Evolutionary conservation across 2,888 invertebrate genomes (phyloP), one percentile per base, ranked within the genome.

Genomic region (Antitype chi): DNA sequence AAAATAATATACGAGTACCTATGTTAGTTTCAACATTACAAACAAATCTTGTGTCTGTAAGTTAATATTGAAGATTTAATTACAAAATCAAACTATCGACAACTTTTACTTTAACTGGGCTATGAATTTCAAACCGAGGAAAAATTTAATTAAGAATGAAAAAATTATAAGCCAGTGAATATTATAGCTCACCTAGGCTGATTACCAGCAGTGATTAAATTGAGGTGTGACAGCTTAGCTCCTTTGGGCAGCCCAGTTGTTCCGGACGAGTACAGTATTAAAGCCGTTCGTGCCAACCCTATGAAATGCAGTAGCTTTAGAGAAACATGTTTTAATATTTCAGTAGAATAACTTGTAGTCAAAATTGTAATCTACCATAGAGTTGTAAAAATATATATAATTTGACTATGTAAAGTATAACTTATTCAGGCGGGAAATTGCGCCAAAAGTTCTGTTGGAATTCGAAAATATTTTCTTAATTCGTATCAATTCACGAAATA

Each of bases 181-280:
- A 28, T 2, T 25, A 38, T 59, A 59, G 7, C 73, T 74, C 23
- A 95, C 95, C 84, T 67, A 67, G 90, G 87, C 87, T 93, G 93
- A 64, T 89, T 89, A 67, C 82, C 87, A 69, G 87, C 25, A 43
- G 90, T 89, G 67, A 94, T 93, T 83, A 95, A 89, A 90, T 93
- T 94, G n/a, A 89, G 89, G 87, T 95, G 94, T 75, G 92, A 93
- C 84, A 94, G 82, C 82, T 92, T 94, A 43, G 90, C 94, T 81
- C 94, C 95, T 90, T 94, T 94, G 20, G 95, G 93, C 59, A 90
- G 86, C 13, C 95, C 94, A 15, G 94, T 95, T 63, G 95, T 95
- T 72, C 95, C 95, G 43, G 94, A 95, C 53, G 94, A 95, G 86
- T 95, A 95, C 59, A 95, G 89, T 87, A 95, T 94, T 77, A 94